These are phyloP conservation scores for Caenorhabditis latens DNA, from an alignment of 1,140 invertebrate species.

Conservation along the genomic window DNA sequence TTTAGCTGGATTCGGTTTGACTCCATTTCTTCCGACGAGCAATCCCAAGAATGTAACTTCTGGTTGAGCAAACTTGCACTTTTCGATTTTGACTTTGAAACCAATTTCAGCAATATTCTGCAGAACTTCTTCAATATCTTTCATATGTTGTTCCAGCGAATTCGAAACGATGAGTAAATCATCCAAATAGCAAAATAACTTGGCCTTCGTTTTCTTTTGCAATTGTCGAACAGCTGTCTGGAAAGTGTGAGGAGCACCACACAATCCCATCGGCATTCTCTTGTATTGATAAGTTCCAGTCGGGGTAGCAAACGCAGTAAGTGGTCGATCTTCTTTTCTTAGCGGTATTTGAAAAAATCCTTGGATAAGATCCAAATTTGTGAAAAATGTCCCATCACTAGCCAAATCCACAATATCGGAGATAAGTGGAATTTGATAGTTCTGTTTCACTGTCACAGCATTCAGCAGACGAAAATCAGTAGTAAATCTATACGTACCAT, in stretches of 20 bases:
- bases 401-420: constrained; percentile 25
- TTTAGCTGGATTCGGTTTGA: too few relatives aligned
- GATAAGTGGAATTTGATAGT: constrained; percentile 30
- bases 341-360: constrained; percentile 54
- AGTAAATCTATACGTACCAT: too few relatives aligned
- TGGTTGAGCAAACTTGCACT: background rate
- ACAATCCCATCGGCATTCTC: too few relatives aligned
- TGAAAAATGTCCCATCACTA: background rate
- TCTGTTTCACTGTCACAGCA: constrained; percentile 27
- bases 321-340: constrained; percentile 4
- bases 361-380: constrained; percentile 28
- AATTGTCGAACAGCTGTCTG: too few relatives aligned
- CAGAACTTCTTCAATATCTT: constrained; percentile 39
- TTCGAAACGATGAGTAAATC: constrained; percentile 63
- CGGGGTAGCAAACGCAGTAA: constrained; percentile 26
- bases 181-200: constrained; percentile 53
- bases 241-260: too few relatives aligned
- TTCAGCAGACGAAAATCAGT: too few relatives aligned
- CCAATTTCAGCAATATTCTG: background rate
- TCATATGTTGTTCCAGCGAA: constrained; percentile 58
- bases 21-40: too few relatives aligned
- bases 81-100: constrained; percentile 15
- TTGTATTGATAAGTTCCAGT: constrained; percentile 36
- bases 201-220: too few relatives aligned
- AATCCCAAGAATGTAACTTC: constrained; percentile 78